Percentiles rank a stretch among this genome's conserved stretches.
Evolutionary conservation across 2,797 vertebrate genomes (phyloP).

Genomic region (Sylvilagus floridanus): DNA sequence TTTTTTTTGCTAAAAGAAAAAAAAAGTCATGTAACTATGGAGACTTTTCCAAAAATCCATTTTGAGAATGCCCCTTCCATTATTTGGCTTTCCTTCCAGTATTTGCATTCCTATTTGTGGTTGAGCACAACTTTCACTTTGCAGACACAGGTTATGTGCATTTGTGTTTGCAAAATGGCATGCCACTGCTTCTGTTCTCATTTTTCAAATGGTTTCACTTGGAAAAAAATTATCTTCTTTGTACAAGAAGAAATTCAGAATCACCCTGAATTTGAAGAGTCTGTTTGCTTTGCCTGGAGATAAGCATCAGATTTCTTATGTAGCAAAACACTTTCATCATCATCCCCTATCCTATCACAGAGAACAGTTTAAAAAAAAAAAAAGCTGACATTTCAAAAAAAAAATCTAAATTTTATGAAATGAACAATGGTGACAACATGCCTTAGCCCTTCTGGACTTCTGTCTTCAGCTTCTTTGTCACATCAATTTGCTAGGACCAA

Average conservation of each 20-base stretch:
- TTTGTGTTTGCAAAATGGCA: not conserved
- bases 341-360: not conserved
- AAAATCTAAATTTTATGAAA: not conserved
- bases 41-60: constrained; percentile 29
- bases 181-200: not conserved
- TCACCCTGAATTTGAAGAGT: not conserved
- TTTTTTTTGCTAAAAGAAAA: not conserved
- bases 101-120: not conserved
- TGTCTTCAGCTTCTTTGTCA: not conserved
- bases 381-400: not conserved
- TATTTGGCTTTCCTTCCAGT: constrained; percentile 14
- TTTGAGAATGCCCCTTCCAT: constrained; percentile 21
- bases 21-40: not conserved
- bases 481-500: not conserved
- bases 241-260: not conserved
- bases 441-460: not conserved
- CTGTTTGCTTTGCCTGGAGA: not conserved
- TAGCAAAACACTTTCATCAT: not conserved
- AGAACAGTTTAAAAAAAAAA: not conserved
- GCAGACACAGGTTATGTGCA: not conserved
- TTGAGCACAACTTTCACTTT: not conserved
- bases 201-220: not conserved
- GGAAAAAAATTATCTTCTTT: not conserved
- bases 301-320: not conserved
- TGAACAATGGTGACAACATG: not conserved